phyloP scores from a whole-genome alignment of 2,113 vertebrate species.

The Smithornis capensis region DNA sequence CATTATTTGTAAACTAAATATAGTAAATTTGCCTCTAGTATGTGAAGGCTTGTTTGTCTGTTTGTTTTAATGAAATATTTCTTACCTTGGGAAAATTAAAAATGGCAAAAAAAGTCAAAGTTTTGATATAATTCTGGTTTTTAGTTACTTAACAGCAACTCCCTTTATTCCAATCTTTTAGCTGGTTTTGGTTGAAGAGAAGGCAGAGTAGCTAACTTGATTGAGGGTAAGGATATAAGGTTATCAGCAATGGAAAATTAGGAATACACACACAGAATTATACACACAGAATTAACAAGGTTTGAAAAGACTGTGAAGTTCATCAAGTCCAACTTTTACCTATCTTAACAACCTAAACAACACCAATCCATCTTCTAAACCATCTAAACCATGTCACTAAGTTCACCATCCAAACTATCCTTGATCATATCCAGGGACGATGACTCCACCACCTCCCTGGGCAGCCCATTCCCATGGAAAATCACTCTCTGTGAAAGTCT shows the following conservation, averaged over 20 bases:
- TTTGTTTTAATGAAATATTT: background rate
- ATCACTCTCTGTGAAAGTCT: too few species aligned
- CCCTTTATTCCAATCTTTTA: background rate
- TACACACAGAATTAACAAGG: too few species aligned
- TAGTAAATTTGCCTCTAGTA: background rate
- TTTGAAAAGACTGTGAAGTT: too few species aligned
- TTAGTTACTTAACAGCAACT: background rate
- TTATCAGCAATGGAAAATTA: background rate
- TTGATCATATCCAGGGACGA: too few species aligned
- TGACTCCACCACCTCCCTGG: too few species aligned
- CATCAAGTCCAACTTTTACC: too few species aligned
- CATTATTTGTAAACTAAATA: background rate
- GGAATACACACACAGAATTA: too few species aligned
- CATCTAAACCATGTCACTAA: too few species aligned
- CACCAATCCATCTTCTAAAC: too few species aligned
- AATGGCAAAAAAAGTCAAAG: background rate
- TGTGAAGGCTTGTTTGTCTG: fast-evolving
- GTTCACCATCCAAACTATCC: too few species aligned
- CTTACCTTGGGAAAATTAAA: background rate
- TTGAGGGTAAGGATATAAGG: background rate
- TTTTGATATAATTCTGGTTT: background rate
- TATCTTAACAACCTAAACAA: too few species aligned
- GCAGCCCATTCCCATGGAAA: too few species aligned
- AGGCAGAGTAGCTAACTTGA: background rate
- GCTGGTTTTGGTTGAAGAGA: background rate